phyloP scores from a whole-genome alignment of 30 jellyfish, hydroid and myxozoan genomes.

The Aurelia aurita complex sp. Pacific region DNA sequence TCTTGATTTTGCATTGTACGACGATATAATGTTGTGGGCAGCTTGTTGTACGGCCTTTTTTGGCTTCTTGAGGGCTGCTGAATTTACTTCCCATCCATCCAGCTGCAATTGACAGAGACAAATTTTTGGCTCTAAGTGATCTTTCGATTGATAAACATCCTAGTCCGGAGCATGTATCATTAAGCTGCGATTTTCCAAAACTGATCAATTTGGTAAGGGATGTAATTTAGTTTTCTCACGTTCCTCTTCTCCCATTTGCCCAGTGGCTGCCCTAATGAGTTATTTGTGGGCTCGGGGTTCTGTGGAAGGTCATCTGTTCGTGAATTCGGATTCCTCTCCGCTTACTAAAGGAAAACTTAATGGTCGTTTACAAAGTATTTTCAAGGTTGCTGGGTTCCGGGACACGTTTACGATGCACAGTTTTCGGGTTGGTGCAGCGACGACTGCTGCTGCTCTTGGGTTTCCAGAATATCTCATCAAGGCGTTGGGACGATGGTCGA shows the following conservation, averaged over 20 bases:
- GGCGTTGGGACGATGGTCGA: no score
- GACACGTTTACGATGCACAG: neutral
- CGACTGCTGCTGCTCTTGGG: no score
- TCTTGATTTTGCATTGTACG: neutral
- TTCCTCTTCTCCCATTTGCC: neutral
- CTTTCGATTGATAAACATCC: neutral
- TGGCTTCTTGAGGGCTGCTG: constrained; percentile 11
- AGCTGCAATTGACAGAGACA: neutral
- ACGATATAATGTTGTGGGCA: constrained; percentile 4
- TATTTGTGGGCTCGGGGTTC: neutral
- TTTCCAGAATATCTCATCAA: no score
- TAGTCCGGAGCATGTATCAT: neutral
- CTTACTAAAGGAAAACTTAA: neutral
- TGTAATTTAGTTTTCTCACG: neutral
- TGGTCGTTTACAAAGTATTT: neutral
- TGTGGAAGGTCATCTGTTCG: neutral
- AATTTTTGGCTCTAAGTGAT: neutral
- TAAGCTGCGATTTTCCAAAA: neutral
- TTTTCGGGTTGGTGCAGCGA: no score
- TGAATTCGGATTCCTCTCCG: neutral
- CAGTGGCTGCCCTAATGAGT: constrained; percentile 2
- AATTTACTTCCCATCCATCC: neutral
- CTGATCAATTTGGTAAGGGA: constrained; percentile 10
- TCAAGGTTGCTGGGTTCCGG: neutral
- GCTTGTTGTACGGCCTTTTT: constrained; percentile 28